Evolutionary conservation across 2,797 vertebrate genomes (phyloP), one percentile per base, ranked within the genome.

Genomic region (Neosilurus hyrtlii): DNA sequence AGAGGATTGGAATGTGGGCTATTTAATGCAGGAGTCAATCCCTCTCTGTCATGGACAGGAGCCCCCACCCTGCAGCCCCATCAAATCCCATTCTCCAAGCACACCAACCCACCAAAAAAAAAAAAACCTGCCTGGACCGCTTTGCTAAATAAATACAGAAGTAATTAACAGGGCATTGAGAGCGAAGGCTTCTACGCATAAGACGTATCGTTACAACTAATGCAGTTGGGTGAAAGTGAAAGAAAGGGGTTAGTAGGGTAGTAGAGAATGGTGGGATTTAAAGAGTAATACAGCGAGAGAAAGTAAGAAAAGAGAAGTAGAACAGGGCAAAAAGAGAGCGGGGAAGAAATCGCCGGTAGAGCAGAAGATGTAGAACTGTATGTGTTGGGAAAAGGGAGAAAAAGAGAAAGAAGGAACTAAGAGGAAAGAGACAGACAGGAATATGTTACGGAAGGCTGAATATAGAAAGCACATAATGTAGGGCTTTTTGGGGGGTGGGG

Each of bases 121-220:
- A 59, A 59, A 7, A 35, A 43, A 37, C 59, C 59, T 8, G 15
- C 70, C 49, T 14, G 79, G 66, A 80, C 91, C 92, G 89, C 91
- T 61, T 82, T 88, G 89, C 92, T 94, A 92, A 95, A 93, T 95
- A 95, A 95, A 96, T 92, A 95, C 93, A 92, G 93, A 94, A 94
- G 91, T 95, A 94, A 95, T 95, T 95, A 95, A 93, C 92, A 94
- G 90, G 87, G 89, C 81, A 91, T 91, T 89, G 91, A 88, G 91
- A 89, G 89, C 88, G 86, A 90, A 88, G 90, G 88, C 88, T 89
- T 90, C 85, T 76, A 81, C 73, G 57, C 82, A 77, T 49, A 70
- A 79, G 72, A 73, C 89, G 88, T 93, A 93, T 93, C 90, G 92
- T 94, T 91, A 93, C 86, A 90, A 86, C 82, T 80, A 88, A 82